A percentile compares a stretch with the other conserved stretches of the same genome.
phyloP scores from a whole-genome alignment of 2,888 invertebrate species.

The Aphodius sticticus region DNA sequence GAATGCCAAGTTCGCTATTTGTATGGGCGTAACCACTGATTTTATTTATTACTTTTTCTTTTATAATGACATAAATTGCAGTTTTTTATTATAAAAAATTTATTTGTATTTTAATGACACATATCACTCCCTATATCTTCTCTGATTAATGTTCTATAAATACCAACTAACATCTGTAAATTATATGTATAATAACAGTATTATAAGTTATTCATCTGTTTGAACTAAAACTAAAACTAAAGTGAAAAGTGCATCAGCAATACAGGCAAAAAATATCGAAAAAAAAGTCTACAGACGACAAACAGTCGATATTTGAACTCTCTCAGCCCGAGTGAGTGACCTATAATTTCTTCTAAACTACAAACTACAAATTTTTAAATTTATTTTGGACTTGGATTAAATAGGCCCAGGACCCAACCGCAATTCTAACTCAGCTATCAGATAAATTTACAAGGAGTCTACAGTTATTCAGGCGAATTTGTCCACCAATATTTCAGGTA shows the following conservation, averaged over 20 bases:
- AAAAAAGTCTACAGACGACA: conserved; percentile 47
- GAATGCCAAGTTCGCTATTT: neutral
- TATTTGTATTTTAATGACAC: neutral
- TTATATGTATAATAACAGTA: neutral
- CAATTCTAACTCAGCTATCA: neutral
- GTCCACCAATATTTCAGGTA: conserved; percentile 59
- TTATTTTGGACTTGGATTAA: neutral
- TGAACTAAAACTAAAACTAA: neutral
- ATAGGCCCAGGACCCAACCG: conserved; percentile 9
- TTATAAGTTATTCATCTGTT: neutral
- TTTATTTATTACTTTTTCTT: neutral
- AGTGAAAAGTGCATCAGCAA: conserved; percentile 4
- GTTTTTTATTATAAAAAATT: neutral
- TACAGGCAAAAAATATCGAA: neutral
- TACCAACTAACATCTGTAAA: neutral
- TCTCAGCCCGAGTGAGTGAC: neutral
- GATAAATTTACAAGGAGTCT: conserved; percentile 54
- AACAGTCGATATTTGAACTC: conserved; percentile 27
- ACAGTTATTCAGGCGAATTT: conserved; percentile 55
- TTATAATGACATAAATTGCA: neutral
- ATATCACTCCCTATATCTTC: neutral
- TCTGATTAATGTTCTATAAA: neutral
- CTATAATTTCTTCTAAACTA: neutral
- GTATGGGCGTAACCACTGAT: neutral
- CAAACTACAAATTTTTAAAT: neutral